Conservation (phyloP, 2,888 invertebrate genomes). For the Chrysolina haemoptera region DNA sequence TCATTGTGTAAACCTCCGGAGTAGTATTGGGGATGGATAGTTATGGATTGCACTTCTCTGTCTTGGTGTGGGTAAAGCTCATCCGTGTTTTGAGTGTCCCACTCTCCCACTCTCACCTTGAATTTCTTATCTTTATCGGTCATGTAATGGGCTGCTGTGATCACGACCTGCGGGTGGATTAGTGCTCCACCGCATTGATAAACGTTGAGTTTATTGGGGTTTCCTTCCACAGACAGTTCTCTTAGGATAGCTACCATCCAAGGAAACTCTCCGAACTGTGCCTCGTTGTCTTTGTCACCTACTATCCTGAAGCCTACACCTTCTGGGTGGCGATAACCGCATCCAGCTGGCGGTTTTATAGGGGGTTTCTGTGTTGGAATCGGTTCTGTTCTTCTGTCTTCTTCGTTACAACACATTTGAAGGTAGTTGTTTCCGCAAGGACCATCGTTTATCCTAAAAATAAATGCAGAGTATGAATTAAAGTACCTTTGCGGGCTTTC, state of each 20-base stretch:
- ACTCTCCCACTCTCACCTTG: conserved; percentile 80
- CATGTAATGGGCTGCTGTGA: conserved; percentile 89
- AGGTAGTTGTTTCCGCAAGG: conserved; percentile 70
- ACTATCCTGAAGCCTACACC: conserved; percentile 84
- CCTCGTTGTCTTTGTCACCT: conserved; percentile 77
- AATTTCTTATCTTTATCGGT: conserved; percentile 63
- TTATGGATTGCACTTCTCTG: conserved; percentile 67
- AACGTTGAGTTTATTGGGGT: conserved; percentile 50
- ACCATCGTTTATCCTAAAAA: conserved; percentile 22
- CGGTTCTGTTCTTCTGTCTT: conserved; percentile 57
- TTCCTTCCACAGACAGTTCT: conserved; percentile 70
- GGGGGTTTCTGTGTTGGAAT: conserved; percentile 56
- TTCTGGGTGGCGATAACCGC: conserved; percentile 80
- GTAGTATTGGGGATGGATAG: conserved; percentile 61
- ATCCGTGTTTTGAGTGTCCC: conserved; percentile 85
- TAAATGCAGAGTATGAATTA: too few species aligned
- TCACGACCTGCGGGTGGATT: conserved; percentile 81
- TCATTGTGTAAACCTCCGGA: conserved; percentile 62
- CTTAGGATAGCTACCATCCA: conserved; percentile 86
- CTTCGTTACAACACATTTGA: conserved; percentile 73
- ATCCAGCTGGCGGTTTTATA: conserved; percentile 68
- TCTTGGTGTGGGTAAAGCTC: conserved; percentile 77
- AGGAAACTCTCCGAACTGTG: conserved; percentile 86
- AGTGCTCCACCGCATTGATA: conserved; percentile 82
- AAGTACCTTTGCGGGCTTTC: too few species aligned